phyloP scores from a whole-genome alignment of 2,888 invertebrate genomes.

The Drosophila tripunctata region DNA sequence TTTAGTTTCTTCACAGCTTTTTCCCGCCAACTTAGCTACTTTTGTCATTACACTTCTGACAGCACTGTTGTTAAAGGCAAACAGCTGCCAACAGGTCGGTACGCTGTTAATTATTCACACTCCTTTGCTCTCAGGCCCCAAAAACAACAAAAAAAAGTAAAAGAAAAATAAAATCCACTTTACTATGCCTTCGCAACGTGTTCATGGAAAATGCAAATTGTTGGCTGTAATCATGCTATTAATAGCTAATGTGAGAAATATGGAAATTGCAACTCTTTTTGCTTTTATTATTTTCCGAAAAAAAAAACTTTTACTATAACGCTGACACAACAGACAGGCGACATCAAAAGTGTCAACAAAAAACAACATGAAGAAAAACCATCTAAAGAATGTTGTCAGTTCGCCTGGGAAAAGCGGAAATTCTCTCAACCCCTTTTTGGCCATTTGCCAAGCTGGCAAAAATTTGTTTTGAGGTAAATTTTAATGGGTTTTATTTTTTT shows the following conservation, averaged over 20 bases:
- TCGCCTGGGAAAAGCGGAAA: slow-evolving; percentile 40
- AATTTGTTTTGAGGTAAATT: slow-evolving; percentile 20
- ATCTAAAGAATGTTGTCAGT: slow-evolving; percentile 37
- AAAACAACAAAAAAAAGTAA: too few relatives aligned
- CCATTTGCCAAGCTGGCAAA: slow-evolving; percentile 45
- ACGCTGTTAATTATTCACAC: slow-evolving; percentile 62
- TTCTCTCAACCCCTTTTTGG: slow-evolving; percentile 39
- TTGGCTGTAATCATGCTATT: slow-evolving; percentile 47
- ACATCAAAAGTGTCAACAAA: slow-evolving; percentile 5
- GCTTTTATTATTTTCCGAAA: slow-evolving; percentile 10
- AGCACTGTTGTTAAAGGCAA: too few relatives aligned
- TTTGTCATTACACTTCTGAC: too few relatives aligned
- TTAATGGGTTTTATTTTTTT: slow-evolving; percentile 33
- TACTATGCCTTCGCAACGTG: slow-evolving; percentile 25
- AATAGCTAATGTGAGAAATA: slow-evolving; percentile 66
- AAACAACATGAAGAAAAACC: neutral
- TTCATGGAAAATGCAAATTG: slow-evolving; percentile 67
- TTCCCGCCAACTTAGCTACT: too few relatives aligned
- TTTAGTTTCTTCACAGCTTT: too few relatives aligned
- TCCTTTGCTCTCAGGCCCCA: neutral
- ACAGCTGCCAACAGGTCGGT: slow-evolving; percentile 52
- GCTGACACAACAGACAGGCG: slow-evolving; percentile 30
- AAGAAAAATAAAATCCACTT: slow-evolving; percentile 24
- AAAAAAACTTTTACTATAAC: slow-evolving; percentile 29
- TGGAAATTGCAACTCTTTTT: slow-evolving; percentile 48